A percentile compares a stretch with the other conserved stretches of the same genome.
These are phyloP conservation scores for Drosophila sucinea DNA, from an alignment of 1,140 invertebrate genomes.

Conservation along the genomic window DNA sequence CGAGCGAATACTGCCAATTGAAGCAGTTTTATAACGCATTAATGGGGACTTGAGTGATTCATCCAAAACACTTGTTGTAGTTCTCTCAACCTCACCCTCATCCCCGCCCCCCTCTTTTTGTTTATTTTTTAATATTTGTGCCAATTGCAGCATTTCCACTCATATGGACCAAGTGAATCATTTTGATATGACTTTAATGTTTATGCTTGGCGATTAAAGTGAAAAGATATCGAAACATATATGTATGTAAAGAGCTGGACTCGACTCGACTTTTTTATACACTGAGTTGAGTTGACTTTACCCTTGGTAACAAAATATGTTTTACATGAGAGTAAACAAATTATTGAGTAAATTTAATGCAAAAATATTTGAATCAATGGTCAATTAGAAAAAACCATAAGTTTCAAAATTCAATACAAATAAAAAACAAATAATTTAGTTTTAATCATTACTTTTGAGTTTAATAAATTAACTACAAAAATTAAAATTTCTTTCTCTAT, in stretches of 20 bases:
- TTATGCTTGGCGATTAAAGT: neutral
- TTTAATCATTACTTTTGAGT: too few relatives aligned
- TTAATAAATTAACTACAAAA: too few relatives aligned
- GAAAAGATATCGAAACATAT: neutral
- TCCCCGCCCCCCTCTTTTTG: neutral
- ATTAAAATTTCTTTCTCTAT: too few relatives aligned
- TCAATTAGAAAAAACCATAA: too few relatives aligned
- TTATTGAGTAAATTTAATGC: too few relatives aligned
- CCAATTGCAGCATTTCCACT: slow-evolving; percentile 4
- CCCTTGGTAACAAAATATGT: too few relatives aligned
- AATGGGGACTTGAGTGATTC: slow-evolving; percentile 6
- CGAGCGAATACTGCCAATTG: neutral
- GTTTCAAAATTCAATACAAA: too few relatives aligned
- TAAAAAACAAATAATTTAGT: too few relatives aligned
- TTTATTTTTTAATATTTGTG: slow-evolving; percentile 9
- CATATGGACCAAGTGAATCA: slow-evolving; percentile 6
- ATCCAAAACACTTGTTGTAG: neutral
- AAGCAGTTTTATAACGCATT: slow-evolving; percentile 7
- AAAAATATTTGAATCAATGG: too few relatives aligned
- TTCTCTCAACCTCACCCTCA: neutral
- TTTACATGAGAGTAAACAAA: too few relatives aligned
- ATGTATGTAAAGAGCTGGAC: neutral
- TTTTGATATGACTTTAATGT: slow-evolving; percentile 1
- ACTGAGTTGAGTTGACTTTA: too few relatives aligned
- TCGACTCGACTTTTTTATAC: neutral